Conservation (phyloP, 2,113 vertebrate species). For the Coreoperca whiteheadi region DNA sequence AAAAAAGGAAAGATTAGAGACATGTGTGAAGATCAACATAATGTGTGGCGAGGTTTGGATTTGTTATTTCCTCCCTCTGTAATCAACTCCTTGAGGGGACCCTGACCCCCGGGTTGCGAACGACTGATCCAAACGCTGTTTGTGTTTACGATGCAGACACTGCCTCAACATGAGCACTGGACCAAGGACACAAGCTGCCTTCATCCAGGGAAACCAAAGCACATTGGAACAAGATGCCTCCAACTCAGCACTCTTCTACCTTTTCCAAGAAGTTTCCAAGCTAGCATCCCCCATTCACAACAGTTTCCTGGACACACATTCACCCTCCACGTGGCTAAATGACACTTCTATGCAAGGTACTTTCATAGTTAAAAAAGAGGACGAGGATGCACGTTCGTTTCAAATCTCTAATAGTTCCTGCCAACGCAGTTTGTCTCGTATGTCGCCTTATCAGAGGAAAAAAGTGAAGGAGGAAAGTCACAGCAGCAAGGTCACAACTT, state of each 20-base stretch:
- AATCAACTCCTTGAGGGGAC: too few species aligned
- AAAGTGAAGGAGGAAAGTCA: conserved; percentile 24
- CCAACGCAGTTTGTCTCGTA: conserved; percentile 11
- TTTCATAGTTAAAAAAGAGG: background rate
- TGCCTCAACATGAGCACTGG: conserved; percentile 71
- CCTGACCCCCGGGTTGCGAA: background rate
- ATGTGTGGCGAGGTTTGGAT: background rate
- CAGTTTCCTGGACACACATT: conserved; percentile 29
- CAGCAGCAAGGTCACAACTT: conserved; percentile 17
- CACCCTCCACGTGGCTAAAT: conserved; percentile 11
- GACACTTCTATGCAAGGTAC: conserved; percentile 4
- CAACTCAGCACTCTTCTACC: conserved; percentile 77
- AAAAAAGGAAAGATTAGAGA: background rate
- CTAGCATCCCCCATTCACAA: conserved; percentile 64
- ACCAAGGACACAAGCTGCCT: conserved; percentile 36
- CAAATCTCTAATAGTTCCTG: conserved; percentile 3
- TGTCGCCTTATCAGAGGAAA: conserved; percentile 5
- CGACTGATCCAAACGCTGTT: background rate
- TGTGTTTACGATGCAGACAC: conserved; percentile 42
- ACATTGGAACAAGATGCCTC: conserved; percentile 59
- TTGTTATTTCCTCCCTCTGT: background rate
- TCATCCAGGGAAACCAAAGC: conserved; percentile 50
- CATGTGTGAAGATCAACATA: background rate
- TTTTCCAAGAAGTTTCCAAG: conserved; percentile 85
- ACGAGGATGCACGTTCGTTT: background rate